Conservation (phyloP, 2,888 invertebrate species). For the Synanthedon myopaeformis region DNA sequence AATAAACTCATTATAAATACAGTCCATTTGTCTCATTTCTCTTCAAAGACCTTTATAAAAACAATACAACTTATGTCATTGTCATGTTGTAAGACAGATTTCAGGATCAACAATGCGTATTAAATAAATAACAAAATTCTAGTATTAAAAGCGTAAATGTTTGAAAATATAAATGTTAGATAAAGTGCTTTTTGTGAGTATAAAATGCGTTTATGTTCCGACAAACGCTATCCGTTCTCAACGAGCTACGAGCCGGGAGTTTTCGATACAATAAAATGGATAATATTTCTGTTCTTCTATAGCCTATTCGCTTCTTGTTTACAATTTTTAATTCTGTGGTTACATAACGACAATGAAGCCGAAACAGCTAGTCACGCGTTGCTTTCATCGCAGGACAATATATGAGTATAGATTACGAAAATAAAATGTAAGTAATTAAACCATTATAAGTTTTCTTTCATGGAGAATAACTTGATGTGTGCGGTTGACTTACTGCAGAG, state of each 20-base stretch:
- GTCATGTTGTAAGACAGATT: too few relatives aligned
- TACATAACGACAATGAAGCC: constrained; percentile 26
- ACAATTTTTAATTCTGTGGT: constrained; percentile 28
- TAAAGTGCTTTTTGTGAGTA: background rate
- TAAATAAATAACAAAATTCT: background rate
- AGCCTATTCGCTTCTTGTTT: constrained; percentile 32
- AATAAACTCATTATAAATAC: too few relatives aligned
- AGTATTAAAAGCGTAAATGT: background rate
- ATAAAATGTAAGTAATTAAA: too few relatives aligned
- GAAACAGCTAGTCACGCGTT: constrained; percentile 22
- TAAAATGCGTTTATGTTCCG: constrained; percentile 22
- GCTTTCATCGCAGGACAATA: background rate
- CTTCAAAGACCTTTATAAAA: too few relatives aligned
- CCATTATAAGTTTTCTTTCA: too few relatives aligned
- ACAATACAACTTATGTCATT: too few relatives aligned
- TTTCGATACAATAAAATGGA: constrained; percentile 26
- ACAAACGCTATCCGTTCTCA: constrained; percentile 26
- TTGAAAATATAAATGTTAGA: background rate
- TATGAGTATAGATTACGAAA: background rate
- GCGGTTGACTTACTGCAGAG: too few relatives aligned
- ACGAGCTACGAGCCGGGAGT: constrained; percentile 23
- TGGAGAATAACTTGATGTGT: too few relatives aligned
- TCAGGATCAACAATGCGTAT: too few relatives aligned
- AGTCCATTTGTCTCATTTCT: too few relatives aligned
- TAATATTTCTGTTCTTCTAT: constrained; percentile 21